Evolutionary conservation across 2,113 vertebrate species (phyloP), one percentile per base, ranked within the genome.

Genomic region (Pterocles burchelli): DNA sequence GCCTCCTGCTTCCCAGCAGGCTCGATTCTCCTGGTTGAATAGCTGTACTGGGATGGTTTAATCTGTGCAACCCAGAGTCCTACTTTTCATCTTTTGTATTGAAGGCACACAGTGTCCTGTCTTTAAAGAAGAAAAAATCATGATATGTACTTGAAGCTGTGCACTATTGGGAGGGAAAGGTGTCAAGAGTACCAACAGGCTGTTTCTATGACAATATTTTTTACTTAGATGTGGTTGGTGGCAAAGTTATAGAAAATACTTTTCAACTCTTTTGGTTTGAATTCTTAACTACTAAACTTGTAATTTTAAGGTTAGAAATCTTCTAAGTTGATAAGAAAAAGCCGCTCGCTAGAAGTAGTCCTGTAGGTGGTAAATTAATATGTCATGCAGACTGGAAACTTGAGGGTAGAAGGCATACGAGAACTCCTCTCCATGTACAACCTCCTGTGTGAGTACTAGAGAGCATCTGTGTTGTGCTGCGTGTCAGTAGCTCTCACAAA

Each of bases 261-360:
- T 61, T 18, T 73, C n/a, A 19, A 29, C 14, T 41, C 54, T 65
- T 34, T 67, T 24, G 31, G 14, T 18, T 34, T 46, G 73, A 72
- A 22, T 61, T 85, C 52, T 66, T 45, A 45, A 57, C 22, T 17
- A 28, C 25, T 48, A 18, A 57, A 48, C 41, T 48, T 55, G 13
- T 46, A 38, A 22, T 41, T 57, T 48, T 48, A 65, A 29, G 29
- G 34, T 49, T 6, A 41, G 41, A n/a, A 15, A 29, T 58, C 24
- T 48, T n/a, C 28, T 17, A 49, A 67, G 45, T 28, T 58, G 33
- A 10, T 7, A 43, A 14, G 52, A 51, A 52, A 20, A 19, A 9
- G 3, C 6, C 5, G 10, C 13, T 11, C 5, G 1, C 26, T 25
- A 3, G 28, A 20, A 38, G 28, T 59, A 38, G 26, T 51, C 3